Percentiles rank a stretch among this genome's conserved stretches.
Evolutionary conservation across 2,113 vertebrate genomes (phyloP).

Genomic region (Dinomys branickii): DNA sequence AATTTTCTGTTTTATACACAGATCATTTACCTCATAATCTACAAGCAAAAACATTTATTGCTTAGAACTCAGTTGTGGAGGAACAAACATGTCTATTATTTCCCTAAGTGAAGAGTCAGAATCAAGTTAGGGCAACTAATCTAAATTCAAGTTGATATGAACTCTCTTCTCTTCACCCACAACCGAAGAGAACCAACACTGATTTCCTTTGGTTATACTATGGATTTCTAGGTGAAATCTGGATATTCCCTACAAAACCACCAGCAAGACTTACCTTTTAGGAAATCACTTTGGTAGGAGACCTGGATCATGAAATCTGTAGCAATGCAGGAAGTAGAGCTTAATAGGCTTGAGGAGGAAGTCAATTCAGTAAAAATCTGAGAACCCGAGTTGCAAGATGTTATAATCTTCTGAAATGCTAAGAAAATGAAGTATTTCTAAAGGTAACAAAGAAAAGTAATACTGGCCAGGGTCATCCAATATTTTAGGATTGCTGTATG

Average conservation of each 20-base stretch:
- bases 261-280: neutral
- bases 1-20: fast-evolving
- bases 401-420: neutral
- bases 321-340: neutral
- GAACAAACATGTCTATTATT: neutral
- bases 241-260: no score
- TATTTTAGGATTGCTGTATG: no score
- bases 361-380: neutral
- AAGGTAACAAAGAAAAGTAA: neutral
- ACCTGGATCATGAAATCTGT: neutral
- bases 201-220: neutral
- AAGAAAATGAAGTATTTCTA: neutral
- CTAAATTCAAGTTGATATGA: neutral
- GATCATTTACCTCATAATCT: neutral
- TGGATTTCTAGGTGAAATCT: neutral
- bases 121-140: no score
- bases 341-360: neutral
- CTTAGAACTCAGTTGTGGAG: neutral
- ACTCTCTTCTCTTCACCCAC: neutral
- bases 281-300: neutral
- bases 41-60: neutral
- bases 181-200: neutral
- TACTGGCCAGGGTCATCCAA: neutral
- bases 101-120: neutral
- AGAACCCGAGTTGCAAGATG: neutral